These are phyloP conservation scores for Alitta virens DNA, from an alignment of 2,888 invertebrate species.

Conservation along the genomic window DNA sequence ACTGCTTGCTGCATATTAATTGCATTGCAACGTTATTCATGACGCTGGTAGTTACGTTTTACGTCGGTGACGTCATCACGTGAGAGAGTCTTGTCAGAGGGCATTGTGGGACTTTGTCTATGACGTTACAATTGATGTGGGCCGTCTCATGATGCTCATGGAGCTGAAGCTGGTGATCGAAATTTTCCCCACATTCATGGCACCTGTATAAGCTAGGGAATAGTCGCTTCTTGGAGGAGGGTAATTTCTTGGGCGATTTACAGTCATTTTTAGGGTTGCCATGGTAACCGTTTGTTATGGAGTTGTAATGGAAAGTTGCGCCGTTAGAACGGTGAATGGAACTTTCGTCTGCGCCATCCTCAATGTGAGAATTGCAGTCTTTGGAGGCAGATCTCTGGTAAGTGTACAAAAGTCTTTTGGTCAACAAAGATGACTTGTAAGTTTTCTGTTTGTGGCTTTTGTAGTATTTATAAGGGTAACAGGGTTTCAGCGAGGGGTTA, in stretches of 20 bases:
- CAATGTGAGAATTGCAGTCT: background rate
- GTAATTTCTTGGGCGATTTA: background rate
- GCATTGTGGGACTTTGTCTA: background rate
- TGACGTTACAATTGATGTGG: conserved; percentile 1
- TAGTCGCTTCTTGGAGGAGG: conserved; percentile 1
- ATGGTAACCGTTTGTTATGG: background rate
- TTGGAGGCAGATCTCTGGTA: background rate
- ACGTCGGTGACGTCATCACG: no score
- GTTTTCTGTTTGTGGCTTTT: background rate
- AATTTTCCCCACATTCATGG: conserved; percentile 4
- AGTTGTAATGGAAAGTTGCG: background rate
- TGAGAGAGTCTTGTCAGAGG: conserved; percentile 5
- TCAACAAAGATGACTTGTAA: background rate
- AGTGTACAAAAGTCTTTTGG: background rate
- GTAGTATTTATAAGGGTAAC: background rate
- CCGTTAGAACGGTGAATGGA: background rate
- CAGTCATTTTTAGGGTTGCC: background rate
- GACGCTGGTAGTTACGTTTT: no score
- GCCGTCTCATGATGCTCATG: background rate
- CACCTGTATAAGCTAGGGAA: conserved; percentile 12
- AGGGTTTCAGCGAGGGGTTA: background rate
- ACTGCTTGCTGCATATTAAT: no score
- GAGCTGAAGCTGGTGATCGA: conserved; percentile 13
- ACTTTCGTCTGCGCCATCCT: background rate
- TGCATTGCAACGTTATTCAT: no score